Percentiles rank a stretch among this genome's conserved stretches.
Evolutionary conservation across 2,113 vertebrate genomes (phyloP).

Genomic region (Amblyornis subalaris): DNA sequence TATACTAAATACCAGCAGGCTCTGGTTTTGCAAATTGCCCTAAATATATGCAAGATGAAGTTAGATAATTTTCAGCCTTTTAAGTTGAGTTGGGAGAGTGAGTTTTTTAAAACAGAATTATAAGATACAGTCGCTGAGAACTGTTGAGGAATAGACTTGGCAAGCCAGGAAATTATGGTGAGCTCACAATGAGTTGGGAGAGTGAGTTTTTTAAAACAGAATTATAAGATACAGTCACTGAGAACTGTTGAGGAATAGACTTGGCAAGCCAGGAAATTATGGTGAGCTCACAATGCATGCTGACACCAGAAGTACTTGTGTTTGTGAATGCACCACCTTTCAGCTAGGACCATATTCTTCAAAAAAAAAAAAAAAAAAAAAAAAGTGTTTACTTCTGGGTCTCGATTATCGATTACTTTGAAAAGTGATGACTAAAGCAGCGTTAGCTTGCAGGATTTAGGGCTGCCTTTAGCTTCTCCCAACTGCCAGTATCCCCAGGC

Average conservation of each 20-base stretch:
- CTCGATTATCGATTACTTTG: not conserved
- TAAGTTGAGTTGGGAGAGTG: not conserved
- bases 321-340: not conserved
- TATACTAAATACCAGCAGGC: not conserved
- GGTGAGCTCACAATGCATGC: rapidly evolving
- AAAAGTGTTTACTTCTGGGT: not conserved
- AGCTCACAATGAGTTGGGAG: not conserved
- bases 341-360: not conserved
- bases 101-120: not conserved
- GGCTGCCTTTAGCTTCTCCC: not conserved
- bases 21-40: not conserved
- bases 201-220: not conserved
- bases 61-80: not conserved
- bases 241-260: not conserved
- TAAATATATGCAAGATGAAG: not conserved
- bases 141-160: not conserved
- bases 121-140: not conserved
- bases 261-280: not conserved
- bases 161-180: not conserved
- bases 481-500: not conserved
- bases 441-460: not conserved
- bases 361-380: not conserved
- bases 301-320: not conserved
- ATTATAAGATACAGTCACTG: not conserved
- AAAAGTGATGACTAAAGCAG: rapidly evolving